phyloP scores from a whole-genome alignment of 1,140 invertebrate genomes.

The Radopholus similis region DNA sequence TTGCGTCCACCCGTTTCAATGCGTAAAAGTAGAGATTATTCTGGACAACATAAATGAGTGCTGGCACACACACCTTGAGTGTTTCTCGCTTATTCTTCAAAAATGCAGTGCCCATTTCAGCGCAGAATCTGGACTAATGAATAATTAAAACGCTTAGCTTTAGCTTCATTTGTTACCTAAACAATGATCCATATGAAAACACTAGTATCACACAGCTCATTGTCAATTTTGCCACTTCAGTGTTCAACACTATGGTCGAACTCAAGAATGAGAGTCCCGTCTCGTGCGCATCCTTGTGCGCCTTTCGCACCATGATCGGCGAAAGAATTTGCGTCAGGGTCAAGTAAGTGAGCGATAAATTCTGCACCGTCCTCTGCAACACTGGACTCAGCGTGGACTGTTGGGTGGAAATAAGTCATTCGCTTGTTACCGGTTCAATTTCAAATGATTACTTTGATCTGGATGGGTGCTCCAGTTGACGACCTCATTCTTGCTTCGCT shows the following conservation, averaged over 20 bases:
- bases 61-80: slow-evolving; percentile 34
- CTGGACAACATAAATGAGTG: slow-evolving; percentile 42
- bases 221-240: slow-evolving; percentile 13
- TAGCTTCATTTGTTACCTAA: neutral
- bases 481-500: too few relatives aligned
- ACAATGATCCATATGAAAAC: slow-evolving; percentile 9
- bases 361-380: slow-evolving; percentile 23
- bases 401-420: too few relatives aligned
- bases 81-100: slow-evolving; percentile 36
- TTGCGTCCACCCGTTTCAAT: slow-evolving; percentile 36
- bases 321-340: slow-evolving; percentile 27
- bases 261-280: neutral
- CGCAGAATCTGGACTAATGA: slow-evolving; percentile 20
- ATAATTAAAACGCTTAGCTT: neutral
- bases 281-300: slow-evolving; percentile 8
- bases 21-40: slow-evolving; percentile 42
- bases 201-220: slow-evolving; percentile 13
- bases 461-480: too few relatives aligned
- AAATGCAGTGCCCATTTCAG: slow-evolving; percentile 25
- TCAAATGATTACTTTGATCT: too few relatives aligned
- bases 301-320: slow-evolving; percentile 1
- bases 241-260: slow-evolving; percentile 11
- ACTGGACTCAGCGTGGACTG: slow-evolving; percentile 13
- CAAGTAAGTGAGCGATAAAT: slow-evolving; percentile 27
- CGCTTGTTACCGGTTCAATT: too few relatives aligned